These are phyloP conservation scores for Rallus limicola DNA, from an alignment of 2,113 vertebrate species.

Conservation along the genomic window DNA sequence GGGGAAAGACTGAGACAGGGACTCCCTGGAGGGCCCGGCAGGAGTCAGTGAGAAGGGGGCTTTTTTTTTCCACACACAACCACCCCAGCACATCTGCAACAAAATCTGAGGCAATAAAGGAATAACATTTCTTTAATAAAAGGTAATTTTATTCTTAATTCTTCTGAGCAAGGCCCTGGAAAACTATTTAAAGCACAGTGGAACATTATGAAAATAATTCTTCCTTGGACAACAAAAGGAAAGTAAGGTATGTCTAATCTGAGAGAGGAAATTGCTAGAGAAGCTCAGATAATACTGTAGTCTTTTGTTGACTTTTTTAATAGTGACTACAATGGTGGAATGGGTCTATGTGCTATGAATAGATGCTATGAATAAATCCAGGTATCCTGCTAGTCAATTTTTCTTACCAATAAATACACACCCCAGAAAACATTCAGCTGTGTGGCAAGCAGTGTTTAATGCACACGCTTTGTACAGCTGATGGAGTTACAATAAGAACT, in stretches of 20 bases:
- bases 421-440: not conserved
- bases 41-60: not conserved
- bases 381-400: not conserved
- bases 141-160: not conserved
- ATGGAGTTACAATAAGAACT: not conserved
- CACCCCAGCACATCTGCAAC: not conserved
- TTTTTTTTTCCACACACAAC: not conserved
- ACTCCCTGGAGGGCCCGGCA: not conserved
- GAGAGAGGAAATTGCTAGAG: constrained; percentile 34
- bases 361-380: not conserved
- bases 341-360: not conserved
- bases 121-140: not conserved
- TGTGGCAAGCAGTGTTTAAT: not conserved
- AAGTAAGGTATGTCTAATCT: not conserved
- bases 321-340: not conserved
- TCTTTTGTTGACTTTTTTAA: constrained; percentile 26
- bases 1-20: not conserved
- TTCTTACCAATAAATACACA: not conserved
- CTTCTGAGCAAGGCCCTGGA: not conserved
- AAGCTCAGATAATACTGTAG: not conserved
- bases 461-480: not conserved
- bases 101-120: not conserved
- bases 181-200: not conserved
- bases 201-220: not conserved
- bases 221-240: constrained; percentile 12